A percentile compares a stretch with the other conserved stretches of the same genome.
These are phyloP conservation scores for Dipus sagitta DNA, from an alignment of 2,797 vertebrate genomes.

Conservation along the genomic window DNA sequence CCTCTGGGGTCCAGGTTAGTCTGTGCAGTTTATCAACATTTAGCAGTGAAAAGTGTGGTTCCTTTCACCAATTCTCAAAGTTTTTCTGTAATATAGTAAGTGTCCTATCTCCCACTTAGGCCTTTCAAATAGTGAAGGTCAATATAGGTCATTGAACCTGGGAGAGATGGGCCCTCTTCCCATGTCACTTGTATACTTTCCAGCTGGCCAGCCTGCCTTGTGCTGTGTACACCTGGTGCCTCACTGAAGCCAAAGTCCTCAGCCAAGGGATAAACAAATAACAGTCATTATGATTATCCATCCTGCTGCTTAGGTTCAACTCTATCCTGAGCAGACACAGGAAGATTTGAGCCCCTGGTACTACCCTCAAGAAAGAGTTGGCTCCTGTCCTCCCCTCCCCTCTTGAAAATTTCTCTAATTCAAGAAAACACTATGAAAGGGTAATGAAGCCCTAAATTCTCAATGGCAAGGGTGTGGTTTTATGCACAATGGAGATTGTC, in stretches of 20 bases:
- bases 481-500: background rate
- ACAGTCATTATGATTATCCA: no score
- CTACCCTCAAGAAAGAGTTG: background rate
- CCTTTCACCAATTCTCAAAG: background rate
- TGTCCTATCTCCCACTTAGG: background rate
- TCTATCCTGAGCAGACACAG: background rate
- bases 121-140: background rate
- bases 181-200: background rate
- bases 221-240: background rate
- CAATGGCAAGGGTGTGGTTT: background rate
- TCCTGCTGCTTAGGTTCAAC: background rate
- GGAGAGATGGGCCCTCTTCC: background rate
- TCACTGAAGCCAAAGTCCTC: background rate
- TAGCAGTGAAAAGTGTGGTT: background rate
- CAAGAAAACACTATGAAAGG: background rate
- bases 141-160: background rate
- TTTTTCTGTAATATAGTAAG: background rate
- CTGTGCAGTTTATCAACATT: background rate
- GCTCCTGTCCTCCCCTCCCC: accelerated
- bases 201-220: background rate
- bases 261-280: background rate
- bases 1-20: background rate
- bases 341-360: background rate
- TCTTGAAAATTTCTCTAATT: background rate
- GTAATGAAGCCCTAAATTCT: background rate